These are phyloP conservation scores for Aldabrachelys gigantea DNA, from an alignment of 2,113 vertebrate genomes.

Conservation along the genomic window DNA sequence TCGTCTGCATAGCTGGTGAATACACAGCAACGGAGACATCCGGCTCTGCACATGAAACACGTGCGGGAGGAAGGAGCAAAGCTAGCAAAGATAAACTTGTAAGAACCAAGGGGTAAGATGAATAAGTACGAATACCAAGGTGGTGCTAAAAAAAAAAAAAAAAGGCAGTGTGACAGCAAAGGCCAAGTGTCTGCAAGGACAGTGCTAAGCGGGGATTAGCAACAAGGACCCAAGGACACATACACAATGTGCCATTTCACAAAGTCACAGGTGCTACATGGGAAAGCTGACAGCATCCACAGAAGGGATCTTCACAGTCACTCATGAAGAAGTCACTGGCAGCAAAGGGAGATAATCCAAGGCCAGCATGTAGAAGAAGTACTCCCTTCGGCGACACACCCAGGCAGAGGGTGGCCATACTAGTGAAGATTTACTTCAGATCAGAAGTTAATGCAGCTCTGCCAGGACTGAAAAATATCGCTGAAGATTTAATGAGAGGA, in stretches of 20 bases:
- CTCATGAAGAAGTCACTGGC: rapidly evolving
- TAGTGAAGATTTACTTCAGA: not conserved
- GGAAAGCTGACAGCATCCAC: not conserved
- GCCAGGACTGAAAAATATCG: not conserved
- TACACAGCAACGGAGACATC: not conserved
- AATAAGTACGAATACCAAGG: not conserved
- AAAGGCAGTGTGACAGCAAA: rapidly evolving
- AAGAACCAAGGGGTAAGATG: rapidly evolving
- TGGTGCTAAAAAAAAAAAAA: too few relatives aligned
- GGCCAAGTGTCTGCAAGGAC: rapidly evolving
- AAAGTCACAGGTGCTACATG: not conserved
- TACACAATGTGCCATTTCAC: rapidly evolving
- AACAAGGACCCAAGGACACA: rapidly evolving
- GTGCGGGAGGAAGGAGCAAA: not conserved
- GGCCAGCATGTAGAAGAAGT: not conserved
- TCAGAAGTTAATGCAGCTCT: not conserved
- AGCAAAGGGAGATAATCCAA: not conserved
- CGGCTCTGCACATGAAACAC: not conserved
- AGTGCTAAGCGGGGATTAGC: not conserved
- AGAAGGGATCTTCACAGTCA: not conserved
- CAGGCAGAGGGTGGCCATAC: not conserved
- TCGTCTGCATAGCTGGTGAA: rapidly evolving
- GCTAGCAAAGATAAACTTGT: not conserved
- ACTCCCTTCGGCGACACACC: not conserved
- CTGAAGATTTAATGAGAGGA: not conserved